phyloP scores from a whole-genome alignment of 2,797 vertebrate species.

The Clarias fuscus region DNA sequence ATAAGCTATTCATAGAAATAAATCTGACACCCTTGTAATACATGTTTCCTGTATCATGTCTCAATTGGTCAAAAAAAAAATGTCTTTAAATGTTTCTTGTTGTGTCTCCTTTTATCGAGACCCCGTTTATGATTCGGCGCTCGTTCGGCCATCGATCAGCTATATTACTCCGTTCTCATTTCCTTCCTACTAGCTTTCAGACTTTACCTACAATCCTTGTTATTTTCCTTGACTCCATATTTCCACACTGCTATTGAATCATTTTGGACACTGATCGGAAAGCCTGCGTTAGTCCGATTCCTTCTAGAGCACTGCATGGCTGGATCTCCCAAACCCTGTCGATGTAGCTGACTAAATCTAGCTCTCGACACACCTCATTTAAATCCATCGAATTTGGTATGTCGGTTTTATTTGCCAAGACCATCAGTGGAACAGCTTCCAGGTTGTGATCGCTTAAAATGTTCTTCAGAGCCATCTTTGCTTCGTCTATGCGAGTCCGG shows the following conservation, averaged over 20 bases:
- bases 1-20: constrained; percentile 10
- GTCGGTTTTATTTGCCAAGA: constrained; percentile 91
- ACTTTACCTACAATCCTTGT: neutral
- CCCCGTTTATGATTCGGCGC: neutral
- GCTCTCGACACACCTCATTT: constrained; percentile 67
- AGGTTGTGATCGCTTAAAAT: constrained; percentile 72
- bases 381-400: constrained; percentile 70
- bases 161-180: neutral
- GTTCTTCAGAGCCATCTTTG: constrained; percentile 69
- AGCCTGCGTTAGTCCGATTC: constrained; percentile 79
- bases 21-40: neutral
- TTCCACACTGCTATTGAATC: constrained; percentile 68
- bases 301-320: constrained; percentile 79
- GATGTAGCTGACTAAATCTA: constrained; percentile 61
- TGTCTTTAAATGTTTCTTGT: constrained; percentile 1
- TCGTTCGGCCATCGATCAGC: neutral
- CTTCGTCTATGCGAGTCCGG: constrained; percentile 71
- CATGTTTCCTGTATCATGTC: neutral
- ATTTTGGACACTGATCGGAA: constrained; percentile 73
- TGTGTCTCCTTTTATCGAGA: neutral
- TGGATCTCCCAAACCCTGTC: constrained; percentile 77
- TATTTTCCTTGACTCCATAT: neutral
- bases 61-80: neutral
- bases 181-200: neutral
- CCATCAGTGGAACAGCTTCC: constrained; percentile 77